Evolutionary conservation across 2,797 vertebrate species (phyloP), one percentile per base, ranked within the genome.

Genomic region (Pangasius mekongensis): DNA sequence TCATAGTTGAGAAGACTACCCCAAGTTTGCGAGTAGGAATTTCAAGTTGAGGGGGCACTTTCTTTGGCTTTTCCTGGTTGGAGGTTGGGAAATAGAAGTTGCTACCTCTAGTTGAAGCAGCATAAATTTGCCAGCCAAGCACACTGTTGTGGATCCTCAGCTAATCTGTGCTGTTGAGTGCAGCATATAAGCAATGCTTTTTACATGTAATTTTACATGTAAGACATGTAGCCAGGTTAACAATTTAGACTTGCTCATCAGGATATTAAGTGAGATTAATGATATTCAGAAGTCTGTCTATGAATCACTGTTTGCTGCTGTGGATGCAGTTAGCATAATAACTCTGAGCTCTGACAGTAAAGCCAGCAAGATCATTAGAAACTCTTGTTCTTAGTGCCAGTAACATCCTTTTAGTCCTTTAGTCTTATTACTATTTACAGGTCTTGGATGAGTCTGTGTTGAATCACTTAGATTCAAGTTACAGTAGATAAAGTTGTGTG

Each of bases 301-400:
- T 64, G 56, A 62, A 82, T 43, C 33, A 82, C 80, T 82, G 22
- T 64, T 83, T 83, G 14, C 58, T 62, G 80, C 56, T n/a, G 80
- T 43, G 36, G 22, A 62, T 39, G 58, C 80, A 62, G 9, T 82
- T 82, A 62, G 33, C 58, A 83, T 62, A 80, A 80, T 80, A 80
- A 80, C 52, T 22, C 77, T 36, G 22, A 83, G 80, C 24, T n/a
- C 80, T 64, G 80, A 64, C 14, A 64, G 80, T n/a, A n/a, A 39
- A 66, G 81, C 39, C 81, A 66, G 39, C 24, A 49, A 66, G 60
- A 66, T 66, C 39, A 82, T 60, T 82, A 62, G 5, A 43, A 82
- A 20, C 78, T 81, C 20, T 64, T 43, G 39, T 47, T 66, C 27
- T 30, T 20, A 66, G 14, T 20, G 60, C 24, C 22, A 62, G 80